These are phyloP conservation scores for Fringilla coelebs DNA, from an alignment of 2,797 vertebrate species.

Conservation along the genomic window DNA sequence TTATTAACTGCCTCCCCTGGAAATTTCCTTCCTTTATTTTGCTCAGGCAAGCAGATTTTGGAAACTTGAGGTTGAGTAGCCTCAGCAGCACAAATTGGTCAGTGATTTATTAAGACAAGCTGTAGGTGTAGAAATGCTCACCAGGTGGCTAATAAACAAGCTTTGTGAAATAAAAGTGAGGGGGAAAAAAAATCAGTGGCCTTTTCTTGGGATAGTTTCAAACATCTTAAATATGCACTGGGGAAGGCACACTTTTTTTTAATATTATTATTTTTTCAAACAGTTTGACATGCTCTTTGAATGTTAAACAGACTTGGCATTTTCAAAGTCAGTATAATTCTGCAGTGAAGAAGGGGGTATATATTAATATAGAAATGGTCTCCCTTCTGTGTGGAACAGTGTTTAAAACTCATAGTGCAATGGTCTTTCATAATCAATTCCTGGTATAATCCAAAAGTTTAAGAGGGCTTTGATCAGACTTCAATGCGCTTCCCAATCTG, in stretches of 20 bases:
- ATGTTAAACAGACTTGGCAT: conserved; percentile 48
- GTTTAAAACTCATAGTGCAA: background rate
- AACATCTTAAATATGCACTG: conserved; percentile 16
- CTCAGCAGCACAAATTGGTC: conserved; percentile 18
- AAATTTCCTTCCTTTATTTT: conserved; percentile 40
- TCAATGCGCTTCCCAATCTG: background rate
- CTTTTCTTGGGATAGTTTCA: conserved; percentile 46
- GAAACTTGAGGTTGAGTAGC: background rate
- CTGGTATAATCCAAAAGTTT: background rate
- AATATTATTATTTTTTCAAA: background rate
- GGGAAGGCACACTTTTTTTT: background rate
- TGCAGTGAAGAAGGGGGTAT: background rate
- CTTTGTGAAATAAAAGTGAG: conserved; percentile 1
- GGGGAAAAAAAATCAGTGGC: background rate
- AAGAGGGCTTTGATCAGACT: background rate
- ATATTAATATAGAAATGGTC: background rate
- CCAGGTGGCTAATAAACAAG: conserved; percentile 43
- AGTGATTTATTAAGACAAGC: conserved; percentile 55
- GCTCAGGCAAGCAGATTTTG: background rate
- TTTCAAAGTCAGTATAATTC: conserved; percentile 36
- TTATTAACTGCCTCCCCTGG: conserved; percentile 4
- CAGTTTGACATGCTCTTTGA: background rate
- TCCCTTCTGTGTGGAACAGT: background rate
- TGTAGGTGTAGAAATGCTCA: conserved; percentile 4
- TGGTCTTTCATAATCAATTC: background rate